Evolutionary conservation across 2,113 vertebrate species (phyloP).

Genomic region (Ageneiosus marmoratus): DNA sequence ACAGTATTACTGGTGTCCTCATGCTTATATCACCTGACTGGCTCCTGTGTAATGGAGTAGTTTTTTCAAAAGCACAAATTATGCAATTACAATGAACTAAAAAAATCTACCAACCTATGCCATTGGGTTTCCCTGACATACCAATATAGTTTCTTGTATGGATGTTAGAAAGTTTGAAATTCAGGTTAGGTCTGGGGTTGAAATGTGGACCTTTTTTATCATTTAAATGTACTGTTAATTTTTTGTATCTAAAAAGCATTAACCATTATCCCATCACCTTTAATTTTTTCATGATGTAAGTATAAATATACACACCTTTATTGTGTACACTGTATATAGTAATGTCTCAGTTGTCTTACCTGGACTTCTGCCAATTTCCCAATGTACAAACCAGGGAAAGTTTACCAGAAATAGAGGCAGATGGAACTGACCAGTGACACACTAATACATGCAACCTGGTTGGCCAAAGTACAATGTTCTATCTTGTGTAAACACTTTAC

Average conservation of each 20-base stretch:
- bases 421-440: constrained; percentile 32
- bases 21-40: not conserved
- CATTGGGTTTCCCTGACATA: not conserved
- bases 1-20: not conserved
- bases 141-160: not conserved
- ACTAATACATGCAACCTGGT: constrained; percentile 22
- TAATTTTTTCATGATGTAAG: too few relatives aligned
- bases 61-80: not conserved
- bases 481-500: constrained; percentile 30
- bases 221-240: not conserved
- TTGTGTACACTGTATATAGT: constrained; percentile 89
- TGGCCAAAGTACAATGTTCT: constrained; percentile 37
- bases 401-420: constrained; percentile 37
- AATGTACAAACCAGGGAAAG: constrained; percentile 72
- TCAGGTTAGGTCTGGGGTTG: not conserved
- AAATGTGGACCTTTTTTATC: not conserved
- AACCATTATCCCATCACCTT: too few relatives aligned
- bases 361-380: constrained; percentile 72
- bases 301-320: constrained; percentile 74
- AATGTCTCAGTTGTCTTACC: constrained; percentile 63
- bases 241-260: too few relatives aligned
- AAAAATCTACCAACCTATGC: not conserved
- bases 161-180: not conserved
- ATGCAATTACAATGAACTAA: not conserved
- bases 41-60: not conserved